Base-by-base conservation (phyloP, 37 sponge, comb jelly and placozoan species). In the Hexactinellida sp. region DNA sequence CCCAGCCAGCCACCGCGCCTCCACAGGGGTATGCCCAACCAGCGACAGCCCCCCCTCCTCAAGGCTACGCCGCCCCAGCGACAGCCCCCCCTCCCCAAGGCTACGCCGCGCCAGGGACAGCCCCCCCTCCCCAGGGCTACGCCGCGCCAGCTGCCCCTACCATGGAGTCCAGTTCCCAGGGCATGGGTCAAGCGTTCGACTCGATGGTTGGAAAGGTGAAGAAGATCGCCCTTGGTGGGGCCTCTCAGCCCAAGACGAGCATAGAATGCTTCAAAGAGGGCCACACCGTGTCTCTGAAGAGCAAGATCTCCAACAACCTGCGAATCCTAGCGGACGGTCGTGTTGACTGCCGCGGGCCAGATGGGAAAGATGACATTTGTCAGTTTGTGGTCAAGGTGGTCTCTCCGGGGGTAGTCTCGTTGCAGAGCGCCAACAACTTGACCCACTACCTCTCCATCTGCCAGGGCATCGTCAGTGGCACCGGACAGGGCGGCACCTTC, bases 371-470 rank as follows among this genome's bases (percentile, higher is more conserved):
- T 63, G 76, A 10, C 32, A 63, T 63, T n/a, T 23, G 41, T 16
- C 85, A 84, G 54, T 84, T 84, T n/a, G 35, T 47, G 16, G 85
- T 84, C 13, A 38, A 84, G n/a, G 51, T 41, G 51, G 52, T 38
- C 0, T 39, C 47, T 84, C 54, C 51, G 35, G 85, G 85, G 1
- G 51, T 84, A 1, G 85, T 84, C 10, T 28, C 51, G n/a, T 21
- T 84, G 1, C 54, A 38, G 54, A 37, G 51, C 51, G 85, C 30
- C 1, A 37, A 84, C 13, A 28, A 84, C 16, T 13, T 24, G 36
- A 84, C 35, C 1, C 39, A 30, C 30, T 84, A 38, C 51, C 85
- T 84, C 30, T 30, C 36, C 36, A 3, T 38, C n/a, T 63, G 30
- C 34, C 76, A 63, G 76, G 76, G 76, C 3, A n/a, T 63, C 13